Evolutionary conservation across 1,140 invertebrate species (phyloP).

Genomic region (Calephelis virginiensis): DNA sequence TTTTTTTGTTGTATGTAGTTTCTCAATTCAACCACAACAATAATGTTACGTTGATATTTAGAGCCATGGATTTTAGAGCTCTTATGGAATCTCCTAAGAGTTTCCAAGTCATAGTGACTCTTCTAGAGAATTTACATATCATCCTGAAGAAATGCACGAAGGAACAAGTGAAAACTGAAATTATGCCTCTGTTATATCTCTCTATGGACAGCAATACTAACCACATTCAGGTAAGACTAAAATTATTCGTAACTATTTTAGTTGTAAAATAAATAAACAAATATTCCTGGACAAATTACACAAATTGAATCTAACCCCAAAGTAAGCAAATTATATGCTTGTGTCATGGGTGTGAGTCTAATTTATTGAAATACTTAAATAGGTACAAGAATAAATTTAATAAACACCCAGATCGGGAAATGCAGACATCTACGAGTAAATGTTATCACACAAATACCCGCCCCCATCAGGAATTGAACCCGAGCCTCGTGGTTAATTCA

Average conservation of each 20-base stretch:
- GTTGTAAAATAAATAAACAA: too few relatives aligned
- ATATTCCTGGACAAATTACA: neutral
- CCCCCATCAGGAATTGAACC: too few relatives aligned
- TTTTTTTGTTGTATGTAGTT: neutral
- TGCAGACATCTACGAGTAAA: too few relatives aligned
- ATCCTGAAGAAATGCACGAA: slow-evolving; percentile 92
- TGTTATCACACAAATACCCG: too few relatives aligned
- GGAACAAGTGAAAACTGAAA: slow-evolving; percentile 88
- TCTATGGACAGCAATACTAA: slow-evolving; percentile 94
- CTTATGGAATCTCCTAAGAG: slow-evolving; percentile 92
- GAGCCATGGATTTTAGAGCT: slow-evolving; percentile 40
- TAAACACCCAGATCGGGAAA: too few relatives aligned
- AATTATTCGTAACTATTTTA: neutral
- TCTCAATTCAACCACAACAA: neutral
- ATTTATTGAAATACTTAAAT: too few relatives aligned
- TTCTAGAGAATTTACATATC: slow-evolving; percentile 95
- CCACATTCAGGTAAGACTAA: slow-evolving; percentile 89
- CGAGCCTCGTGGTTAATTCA: too few relatives aligned
- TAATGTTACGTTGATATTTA: slow-evolving; percentile 23
- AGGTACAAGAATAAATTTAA: too few relatives aligned
- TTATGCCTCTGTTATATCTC: slow-evolving; percentile 92
- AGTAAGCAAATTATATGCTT: too few relatives aligned
- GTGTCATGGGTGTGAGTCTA: too few relatives aligned
- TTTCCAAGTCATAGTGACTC: slow-evolving; percentile 92
- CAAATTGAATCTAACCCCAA: too few relatives aligned